Percentiles rank a stretch among this genome's conserved stretches.
phyloP scores from a whole-genome alignment of 1,140 invertebrate genomes.

The Plodia interpunctella region DNA sequence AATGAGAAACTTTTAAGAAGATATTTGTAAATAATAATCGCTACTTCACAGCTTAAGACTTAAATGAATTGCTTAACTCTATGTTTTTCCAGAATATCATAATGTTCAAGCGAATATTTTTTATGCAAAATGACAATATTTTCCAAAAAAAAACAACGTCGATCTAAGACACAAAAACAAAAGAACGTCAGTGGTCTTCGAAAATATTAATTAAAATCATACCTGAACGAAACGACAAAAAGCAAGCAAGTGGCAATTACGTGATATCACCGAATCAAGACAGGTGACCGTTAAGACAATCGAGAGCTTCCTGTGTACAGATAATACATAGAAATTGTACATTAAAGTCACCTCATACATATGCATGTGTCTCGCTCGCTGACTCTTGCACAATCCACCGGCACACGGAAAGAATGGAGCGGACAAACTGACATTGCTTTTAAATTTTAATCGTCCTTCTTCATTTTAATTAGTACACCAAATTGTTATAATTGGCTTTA shows the following conservation, averaged over 20 bases:
- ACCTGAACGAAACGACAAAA: conserved; percentile 16
- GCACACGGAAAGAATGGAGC: conserved; percentile 14
- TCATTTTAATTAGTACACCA: not conserved
- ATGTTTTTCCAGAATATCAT: too few relatives aligned
- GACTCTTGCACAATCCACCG: conserved; percentile 71
- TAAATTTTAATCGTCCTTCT: conserved; percentile 11
- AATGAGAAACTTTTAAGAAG: too few relatives aligned
- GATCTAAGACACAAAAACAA: not conserved
- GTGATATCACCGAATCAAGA: conserved; percentile 53
- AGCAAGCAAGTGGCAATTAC: conserved; percentile 23
- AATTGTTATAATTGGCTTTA: conserved; percentile 6
- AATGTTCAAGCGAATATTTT: too few relatives aligned
- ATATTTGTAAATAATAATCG: too few relatives aligned
- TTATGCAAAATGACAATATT: too few relatives aligned
- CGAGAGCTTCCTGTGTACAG: conserved; percentile 68
- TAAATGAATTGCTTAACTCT: too few relatives aligned
- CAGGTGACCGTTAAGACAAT: conserved; percentile 70
- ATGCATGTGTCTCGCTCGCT: conserved; percentile 72
- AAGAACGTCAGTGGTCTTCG: not conserved
- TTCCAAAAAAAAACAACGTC: not conserved
- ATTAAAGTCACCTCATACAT: conserved; percentile 75
- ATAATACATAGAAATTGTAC: conserved; percentile 74
- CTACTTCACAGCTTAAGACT: too few relatives aligned
- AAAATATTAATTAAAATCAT: not conserved
- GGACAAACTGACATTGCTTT: conserved; percentile 13